Base-by-base conservation (phyloP, 2,113 vertebrate genomes). In the Leptobrachium leishanense region DNA sequence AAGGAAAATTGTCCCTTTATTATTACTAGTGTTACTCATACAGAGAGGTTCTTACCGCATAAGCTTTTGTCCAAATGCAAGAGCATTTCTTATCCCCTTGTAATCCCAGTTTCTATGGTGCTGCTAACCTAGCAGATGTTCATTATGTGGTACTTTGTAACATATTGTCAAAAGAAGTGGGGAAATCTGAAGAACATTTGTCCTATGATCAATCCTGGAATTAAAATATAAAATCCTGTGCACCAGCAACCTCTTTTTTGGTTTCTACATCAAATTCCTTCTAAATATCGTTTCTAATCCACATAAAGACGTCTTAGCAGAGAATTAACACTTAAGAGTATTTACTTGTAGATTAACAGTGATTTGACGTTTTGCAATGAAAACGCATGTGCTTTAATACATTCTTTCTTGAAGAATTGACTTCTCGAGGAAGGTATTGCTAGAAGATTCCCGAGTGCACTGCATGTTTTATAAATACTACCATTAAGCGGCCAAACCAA, bases 171-270 rank as follows among this genome's bases (percentile, higher is more conserved):
- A 65, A 66, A 75, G 44, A 39, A 13, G 65, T 41, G 74, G 31
- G 4, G 72, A 72, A 12, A 74, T 42, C 55, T 31, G 66, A 43
- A 65, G 31, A 40, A 50, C 74, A 80, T 73, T 70, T 80, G 63
- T 55, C 59, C 41, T 46, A 74, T 4, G 50, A 80, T 80, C 71
- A 80, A 53, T 55, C 15, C 53, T 68, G 53, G 41, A 44, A 80
- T 74, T 80, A 74, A 67, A 80, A 67, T 66, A 50, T 20, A 80
- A 80, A 78, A 80, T 80, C 77, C 77, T 41, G 44, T 74, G n/a
- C 43, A 31, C 70, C 41, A 66, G 67, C 62, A 43, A 66, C 41
- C 46, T 73, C 64, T 65, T 72, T 65, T 72, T 62, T 46, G 62
- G 74, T 44, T 80, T 41, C 71, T 54, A 43, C 40, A 41, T 46